A percentile compares a stretch with the other conserved stretches of the same genome.
Evolutionary conservation across 2,888 invertebrate genomes (phyloP).

Genomic region (Ferdinandea cuprea): DNA sequence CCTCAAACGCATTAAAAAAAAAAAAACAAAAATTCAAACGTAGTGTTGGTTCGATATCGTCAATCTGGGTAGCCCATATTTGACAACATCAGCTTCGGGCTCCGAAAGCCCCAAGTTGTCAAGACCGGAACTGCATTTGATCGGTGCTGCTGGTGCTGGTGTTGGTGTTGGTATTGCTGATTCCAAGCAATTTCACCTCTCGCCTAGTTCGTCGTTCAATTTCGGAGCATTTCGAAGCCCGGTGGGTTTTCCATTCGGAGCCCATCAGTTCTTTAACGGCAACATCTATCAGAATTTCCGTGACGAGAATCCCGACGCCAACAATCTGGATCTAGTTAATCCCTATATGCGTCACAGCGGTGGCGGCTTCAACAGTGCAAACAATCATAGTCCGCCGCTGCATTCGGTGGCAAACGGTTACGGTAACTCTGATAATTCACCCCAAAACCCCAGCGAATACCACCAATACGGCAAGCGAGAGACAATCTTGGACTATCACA

Average conservation of each 20-base stretch:
- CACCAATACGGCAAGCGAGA: slow-evolving; percentile 77
- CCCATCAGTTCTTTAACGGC: slow-evolving; percentile 75
- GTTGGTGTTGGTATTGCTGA: no score
- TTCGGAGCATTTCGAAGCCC: slow-evolving; percentile 79
- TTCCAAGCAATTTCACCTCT: slow-evolving; percentile 79
- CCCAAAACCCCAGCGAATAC: slow-evolving; percentile 79
- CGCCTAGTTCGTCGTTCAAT: slow-evolving; percentile 81
- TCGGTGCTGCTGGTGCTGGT: no score
- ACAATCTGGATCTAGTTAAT: slow-evolving; percentile 81
- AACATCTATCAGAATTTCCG: slow-evolving; percentile 67
- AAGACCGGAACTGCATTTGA: slow-evolving; percentile 58
- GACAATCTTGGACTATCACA: slow-evolving; percentile 80
- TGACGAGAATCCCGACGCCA: slow-evolving; percentile 75
- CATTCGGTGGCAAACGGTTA: slow-evolving; percentile 68
- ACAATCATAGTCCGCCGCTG: slow-evolving; percentile 79
- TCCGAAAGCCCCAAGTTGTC: slow-evolving; percentile 79
- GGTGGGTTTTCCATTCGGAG: slow-evolving; percentile 77
- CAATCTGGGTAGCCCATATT: slow-evolving; percentile 83
- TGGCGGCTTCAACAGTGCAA: slow-evolving; percentile 77
- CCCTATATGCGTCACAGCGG: slow-evolving; percentile 82
- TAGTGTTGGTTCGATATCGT: slow-evolving; percentile 63
- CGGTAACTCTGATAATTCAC: slow-evolving; percentile 66
- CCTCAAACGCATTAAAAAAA: slow-evolving; percentile 44
- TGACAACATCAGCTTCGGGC: slow-evolving; percentile 81
- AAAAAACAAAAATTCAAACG: no score